Conservation (phyloP, 2,888 invertebrate genomes). For the Allygus modestus region DNA sequence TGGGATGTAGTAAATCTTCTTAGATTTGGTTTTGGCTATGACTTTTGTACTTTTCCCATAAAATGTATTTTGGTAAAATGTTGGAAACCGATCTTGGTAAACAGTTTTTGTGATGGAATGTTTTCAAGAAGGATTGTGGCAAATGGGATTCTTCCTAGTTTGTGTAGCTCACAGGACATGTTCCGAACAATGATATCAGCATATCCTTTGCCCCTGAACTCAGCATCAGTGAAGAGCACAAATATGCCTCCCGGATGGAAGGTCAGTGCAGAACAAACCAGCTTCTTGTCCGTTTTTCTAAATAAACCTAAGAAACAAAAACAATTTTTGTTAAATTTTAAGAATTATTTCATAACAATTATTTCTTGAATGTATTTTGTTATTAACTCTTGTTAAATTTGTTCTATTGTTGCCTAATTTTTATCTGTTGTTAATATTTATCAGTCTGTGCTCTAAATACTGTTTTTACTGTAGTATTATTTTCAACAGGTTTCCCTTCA, state of each 20-base stretch:
- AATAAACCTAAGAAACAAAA: slow-evolving; percentile 8
- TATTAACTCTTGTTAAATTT: neutral
- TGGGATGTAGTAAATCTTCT: no score
- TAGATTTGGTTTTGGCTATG: no score
- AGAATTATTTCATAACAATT: no score
- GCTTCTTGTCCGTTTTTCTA: slow-evolving; percentile 15
- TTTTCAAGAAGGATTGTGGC: slow-evolving; percentile 19
- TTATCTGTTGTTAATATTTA: no score
- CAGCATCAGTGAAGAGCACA: slow-evolving; percentile 2
- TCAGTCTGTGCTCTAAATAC: no score
- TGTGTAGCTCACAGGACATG: neutral
- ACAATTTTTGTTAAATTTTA: no score
- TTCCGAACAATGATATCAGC: neutral
- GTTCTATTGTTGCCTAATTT: no score
- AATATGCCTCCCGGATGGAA: neutral
- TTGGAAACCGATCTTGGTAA: slow-evolving; percentile 14
- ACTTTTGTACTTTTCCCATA: no score
- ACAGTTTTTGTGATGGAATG: slow-evolving; percentile 1
- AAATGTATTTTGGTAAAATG: neutral
- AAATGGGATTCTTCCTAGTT: slow-evolving; percentile 1
- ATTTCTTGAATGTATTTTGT: no score
- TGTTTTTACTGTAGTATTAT: no score
- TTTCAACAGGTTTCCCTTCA: no score
- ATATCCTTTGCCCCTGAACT: neutral
- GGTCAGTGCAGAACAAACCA: neutral